Evolutionary conservation across 2,888 invertebrate genomes (phyloP), one percentile per base, ranked within the genome.

Genomic region (Hydriomena furcata): DNA sequence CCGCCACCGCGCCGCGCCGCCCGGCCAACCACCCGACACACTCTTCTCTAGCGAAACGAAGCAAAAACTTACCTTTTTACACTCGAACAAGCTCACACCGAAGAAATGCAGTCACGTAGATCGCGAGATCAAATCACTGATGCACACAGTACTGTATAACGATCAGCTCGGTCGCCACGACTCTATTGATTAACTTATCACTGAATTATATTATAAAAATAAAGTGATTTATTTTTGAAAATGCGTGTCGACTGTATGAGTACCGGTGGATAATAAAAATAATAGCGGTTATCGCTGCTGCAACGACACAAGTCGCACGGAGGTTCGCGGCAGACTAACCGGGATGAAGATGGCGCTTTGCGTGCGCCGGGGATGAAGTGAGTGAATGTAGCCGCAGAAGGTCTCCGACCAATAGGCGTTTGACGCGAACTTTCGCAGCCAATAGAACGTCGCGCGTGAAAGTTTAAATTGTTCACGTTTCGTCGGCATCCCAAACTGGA

Each of bases 31-130:
- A 70, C 61, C 2, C 68, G 72, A 66, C 61, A 65, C 66, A 72
- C 55, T 69, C 70, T 66, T 69, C 65, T 66, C 67, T 65, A 66
- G 64, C 60, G 66, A 71, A 68, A 66, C 72, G 65, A 67, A 65
- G 70, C 65, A 84, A 83, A 83, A 86, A 88, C 87, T 84, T 71
- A 88, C 86, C 86, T 85, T 76, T 85, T 84, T 67, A 79, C 85
- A 84, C 82, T 77, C 79, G 80, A 84, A 76, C 79, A 71, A 77
- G 67, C 80, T 76, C 79, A 76, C 75, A 79, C 78, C 73, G 71
- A 80, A 82, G 80, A 82, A 82, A 82, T 76, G 81, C 76, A 84
- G 82, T 76, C 81, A 76, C 79, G 82, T 72, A 76, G 79, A 81
- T 84, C 84, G 85, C 83, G 82, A 79, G 78, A 73, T 75, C 70